These are phyloP conservation scores for Zaprionus bogoriensis DNA, from an alignment of 2,888 invertebrate genomes.

Conservation along the genomic window DNA sequence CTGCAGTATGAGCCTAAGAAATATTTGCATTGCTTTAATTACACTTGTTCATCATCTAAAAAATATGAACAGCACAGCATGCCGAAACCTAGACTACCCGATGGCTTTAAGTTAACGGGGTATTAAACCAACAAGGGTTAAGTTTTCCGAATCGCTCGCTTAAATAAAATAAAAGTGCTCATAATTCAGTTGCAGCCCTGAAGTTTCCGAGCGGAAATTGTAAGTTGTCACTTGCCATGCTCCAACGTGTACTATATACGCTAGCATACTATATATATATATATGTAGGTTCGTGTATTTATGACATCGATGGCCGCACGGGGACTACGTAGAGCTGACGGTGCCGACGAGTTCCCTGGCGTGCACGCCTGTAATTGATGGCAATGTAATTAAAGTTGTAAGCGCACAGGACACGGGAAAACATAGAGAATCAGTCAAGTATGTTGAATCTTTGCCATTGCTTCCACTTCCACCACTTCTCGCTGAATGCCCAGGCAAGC, in stretches of 20 bases:
- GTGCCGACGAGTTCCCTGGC: too few species aligned
- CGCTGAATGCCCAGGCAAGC: too few species aligned
- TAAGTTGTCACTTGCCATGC: slow-evolving; percentile 54
- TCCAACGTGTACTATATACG: slow-evolving; percentile 1
- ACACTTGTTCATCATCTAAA: too few species aligned
- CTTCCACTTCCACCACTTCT: slow-evolving; percentile 5
- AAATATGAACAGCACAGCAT: neutral
- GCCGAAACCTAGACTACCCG: neutral
- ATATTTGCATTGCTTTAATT: too few species aligned
- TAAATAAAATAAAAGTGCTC: slow-evolving; percentile 24
- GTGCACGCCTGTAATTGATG: slow-evolving; percentile 50
- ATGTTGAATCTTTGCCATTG: neutral
- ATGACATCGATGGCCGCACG: slow-evolving; percentile 42
- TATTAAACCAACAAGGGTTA: neutral
- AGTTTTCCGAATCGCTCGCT: slow-evolving; percentile 11
- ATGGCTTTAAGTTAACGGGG: neutral
- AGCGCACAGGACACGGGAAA: slow-evolving; percentile 34
- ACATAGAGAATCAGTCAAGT: slow-evolving; percentile 28
- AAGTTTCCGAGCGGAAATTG: slow-evolving; percentile 52
- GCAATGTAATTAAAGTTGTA: slow-evolving; percentile 60
- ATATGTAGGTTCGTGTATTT: slow-evolving; percentile 42
- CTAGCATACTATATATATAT: too few species aligned
- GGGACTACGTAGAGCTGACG: too few species aligned
- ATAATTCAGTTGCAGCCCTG: slow-evolving; percentile 45
- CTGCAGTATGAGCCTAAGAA: too few species aligned